Base-by-base conservation (phyloP, 2,113 vertebrate genomes). In the Ciconia stormi region DNA sequence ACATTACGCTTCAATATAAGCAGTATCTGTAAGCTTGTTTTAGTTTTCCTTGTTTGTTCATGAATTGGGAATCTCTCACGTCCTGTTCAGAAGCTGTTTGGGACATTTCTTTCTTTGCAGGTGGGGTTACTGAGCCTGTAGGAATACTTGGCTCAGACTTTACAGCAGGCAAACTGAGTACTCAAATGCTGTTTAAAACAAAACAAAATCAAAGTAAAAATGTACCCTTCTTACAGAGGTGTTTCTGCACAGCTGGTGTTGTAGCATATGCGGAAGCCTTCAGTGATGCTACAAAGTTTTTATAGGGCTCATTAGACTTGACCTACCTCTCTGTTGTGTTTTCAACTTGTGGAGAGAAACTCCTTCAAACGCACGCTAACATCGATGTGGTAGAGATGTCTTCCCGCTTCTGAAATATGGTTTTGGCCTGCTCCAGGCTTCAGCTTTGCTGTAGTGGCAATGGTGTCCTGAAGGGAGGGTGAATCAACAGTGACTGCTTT, bases 181-280 rank as follows among this genome's bases (percentile, higher is more conserved):
- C 49, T 81, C 67, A 87, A 52, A 81, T 32, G 23, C 27, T 89
- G 25, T 66, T 86, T 70, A 70, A 83, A 80, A 18, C n/a, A 66
- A 88, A 92, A 72, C 47, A 92, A 56, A 83, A 90, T 82, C 58
- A 72, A 92, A 90, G 71, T 42, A 26, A 91, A 92, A 89, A 77
- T 13, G 34, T 19, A 56, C 30, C 4, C 15, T 55, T 81, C 47
- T 79, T 53, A 55, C 1, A 4, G 62, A 77, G 34, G 16, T 42
- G 40, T 61, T 90, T 72, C 79, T 90, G 46, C 49, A 46, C 26
- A 69, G 74, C 49, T 90, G 71, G 20, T 61, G 32, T 13, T 61
- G 32, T 13, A 74, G 82, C 3, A 3, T 40, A 46, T n/a, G 47
- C 12, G 1, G 38, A 80, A 71, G 71, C n/a, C 34, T 25, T 21